Conservation (phyloP, 2,113 vertebrate species). For the rat (Rattus norvegicus) region GRCr8 NC_086028.1:20325501-20326000, state of each 20-base stretch:
- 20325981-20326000: background rate
- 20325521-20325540: background rate
- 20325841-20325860: background rate
- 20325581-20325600: background rate
- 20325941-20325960: constrained; percentile 1
- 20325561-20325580: background rate
- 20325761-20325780: background rate
- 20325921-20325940: background rate
- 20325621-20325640: background rate
- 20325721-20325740: background rate
- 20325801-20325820: background rate
- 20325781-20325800: background rate
- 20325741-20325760: background rate
- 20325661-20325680: no score
- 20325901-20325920: background rate
- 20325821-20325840: background rate
- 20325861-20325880: constrained; percentile 20
- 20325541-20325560: background rate
- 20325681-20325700: background rate
- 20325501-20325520: background rate
- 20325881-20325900: background rate
- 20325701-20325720: background rate
- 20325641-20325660: background rate
- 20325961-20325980: constrained; percentile 25
- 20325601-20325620: background rate